Base-by-base conservation (phyloP, 2,888 invertebrate genomes). In the Anorthoa munda region DNA sequence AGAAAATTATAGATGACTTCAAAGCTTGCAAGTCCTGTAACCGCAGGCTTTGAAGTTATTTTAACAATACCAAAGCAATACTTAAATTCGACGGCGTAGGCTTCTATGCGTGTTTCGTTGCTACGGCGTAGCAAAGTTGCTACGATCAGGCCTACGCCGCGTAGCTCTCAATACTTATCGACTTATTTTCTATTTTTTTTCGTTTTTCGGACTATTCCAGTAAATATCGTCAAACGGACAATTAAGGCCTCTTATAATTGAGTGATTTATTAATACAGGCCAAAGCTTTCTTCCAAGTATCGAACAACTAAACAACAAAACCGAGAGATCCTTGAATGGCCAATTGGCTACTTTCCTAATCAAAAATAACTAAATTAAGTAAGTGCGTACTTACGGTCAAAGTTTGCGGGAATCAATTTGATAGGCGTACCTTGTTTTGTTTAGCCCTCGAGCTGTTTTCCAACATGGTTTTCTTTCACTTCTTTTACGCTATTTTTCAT, bases 301-400 rank as follows among this genome's bases (percentile, higher is more conserved):
- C 48, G 23, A 21, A 21, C 12, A 46, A 23, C 9, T 39, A 26
- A 59, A 75, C 39, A 53, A 79, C 17, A 67, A 66, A 48, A 46
- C 15, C 1, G 9, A 68, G 59, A 51, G 23, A 59, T 51, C 60
- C 50, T 55, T 66, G 55, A 63, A 55, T 51, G 18, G 59, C n/a
- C 31, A 71, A 78, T 48, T 48, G 50, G 66, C 48, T 31, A 63
- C 67, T 76, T 83, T 71, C 51, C 65, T 71, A 75, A 79, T 75
- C 46, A 82, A 75, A 69, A 78, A 70, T 71, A 86, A 81, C 76
- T 68, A 69, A 81, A 85, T 82, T 84, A 75, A 74, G 72, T 71
- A 67, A 72, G 70, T 66, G 64, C 50, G 55, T 66, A 55, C 66
- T 86, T 82, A 82, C 59, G 64, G 63, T 61, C 67, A 75, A 73